Base-by-base conservation (phyloP, 92 coral and sea anemone genomes). In the Bergia sp. region DNA sequence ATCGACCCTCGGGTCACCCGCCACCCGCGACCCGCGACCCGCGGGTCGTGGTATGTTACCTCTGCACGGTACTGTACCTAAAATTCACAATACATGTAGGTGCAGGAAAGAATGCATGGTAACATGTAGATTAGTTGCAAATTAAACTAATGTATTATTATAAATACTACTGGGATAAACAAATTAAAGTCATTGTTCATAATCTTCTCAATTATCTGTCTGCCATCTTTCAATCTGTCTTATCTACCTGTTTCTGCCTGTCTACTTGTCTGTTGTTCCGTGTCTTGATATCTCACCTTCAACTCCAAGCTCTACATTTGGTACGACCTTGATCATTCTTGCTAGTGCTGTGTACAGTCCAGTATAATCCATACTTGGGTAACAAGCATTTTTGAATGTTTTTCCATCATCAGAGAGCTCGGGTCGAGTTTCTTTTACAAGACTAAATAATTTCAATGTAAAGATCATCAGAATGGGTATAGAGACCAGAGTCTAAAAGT, bases 341-440 rank as follows among this genome's bases (percentile, higher is more conserved):
- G 86, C 92, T 82, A 97, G 93, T 45, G 96, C 94, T 71, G 92
- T 92, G 72, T 94, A 97, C 21, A 97, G 91, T 79, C 95, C 99
- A 53, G 94, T 88, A 86, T 97, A 97, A 37, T 96, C 98, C 99
- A 97, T 93, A 64, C 89, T 91, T 37, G 96, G 95, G 89, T 95
- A 94, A 40, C 90, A 89, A 12, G 94, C 88, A 43, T 90, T 91
- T 57, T 94, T 92, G 93, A 97, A 97, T 76, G 95, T 90, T n/a
- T 86, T 90, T 78, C 90, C 95, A 90, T 95, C 97, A 20, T 92
- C 93, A 16, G 94, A 78, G 16, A 94, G 71, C 65, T 85, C 89
- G 79, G 99, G 99, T 36, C 95, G 93, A 44, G 95, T 95, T 82
- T 97, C 99, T 86, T 94, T 97, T 43, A 95, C 99, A 85, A 96